phyloP scores from a whole-genome alignment of 1,140 invertebrate species.

The Euschistus heros region DNA sequence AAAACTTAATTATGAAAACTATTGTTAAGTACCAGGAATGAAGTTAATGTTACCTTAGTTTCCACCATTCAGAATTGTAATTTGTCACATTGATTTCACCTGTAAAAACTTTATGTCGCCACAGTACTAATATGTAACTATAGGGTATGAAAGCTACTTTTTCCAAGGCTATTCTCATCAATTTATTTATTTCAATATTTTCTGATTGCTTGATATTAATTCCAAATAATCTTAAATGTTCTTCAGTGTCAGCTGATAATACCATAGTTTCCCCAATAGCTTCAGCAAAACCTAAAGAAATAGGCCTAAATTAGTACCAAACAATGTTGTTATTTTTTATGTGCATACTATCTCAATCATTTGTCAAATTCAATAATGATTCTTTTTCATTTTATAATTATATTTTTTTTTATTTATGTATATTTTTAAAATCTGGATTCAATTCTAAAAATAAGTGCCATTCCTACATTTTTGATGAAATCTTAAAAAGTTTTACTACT shows the following conservation, averaged over 20 bases:
- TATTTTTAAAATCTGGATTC: too few species aligned
- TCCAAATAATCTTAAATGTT: conserved; percentile 66
- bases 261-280: conserved; percentile 84
- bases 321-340: too few species aligned
- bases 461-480: too few species aligned
- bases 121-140: conserved; percentile 74
- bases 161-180: conserved; percentile 65
- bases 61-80: conserved; percentile 67
- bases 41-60: conserved; percentile 27
- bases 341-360: too few species aligned
- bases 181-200: conserved; percentile 66
- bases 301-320: too few species aligned
- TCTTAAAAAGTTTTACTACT: too few species aligned
- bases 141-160: conserved; percentile 84
- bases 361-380: too few species aligned
- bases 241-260: conserved; percentile 65
- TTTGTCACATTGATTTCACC: conserved; percentile 54
- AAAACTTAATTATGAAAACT: too few species aligned
- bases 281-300: conserved; percentile 67
- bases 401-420: too few species aligned
- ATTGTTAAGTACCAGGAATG: too few species aligned
- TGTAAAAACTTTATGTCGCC: conserved; percentile 79
- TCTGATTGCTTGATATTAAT: conserved; percentile 42
- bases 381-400: too few species aligned
- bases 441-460: too few species aligned